A percentile compares a stretch with the other conserved stretches of the same genome.
Conservation (phyloP, 2,797 vertebrate species). For the Spinus pinus region DNA sequence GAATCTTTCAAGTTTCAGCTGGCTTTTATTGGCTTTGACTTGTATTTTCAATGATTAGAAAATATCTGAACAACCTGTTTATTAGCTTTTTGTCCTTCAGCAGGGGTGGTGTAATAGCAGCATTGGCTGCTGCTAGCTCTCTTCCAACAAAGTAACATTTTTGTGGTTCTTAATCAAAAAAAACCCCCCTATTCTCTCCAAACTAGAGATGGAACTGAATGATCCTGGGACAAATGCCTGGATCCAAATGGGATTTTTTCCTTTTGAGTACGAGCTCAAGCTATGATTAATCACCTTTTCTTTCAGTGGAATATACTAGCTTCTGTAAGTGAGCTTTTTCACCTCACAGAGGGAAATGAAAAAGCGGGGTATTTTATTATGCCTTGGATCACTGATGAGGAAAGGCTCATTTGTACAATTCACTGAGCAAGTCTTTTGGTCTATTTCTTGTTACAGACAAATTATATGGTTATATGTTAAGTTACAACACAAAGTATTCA, state of each 20-base stretch:
- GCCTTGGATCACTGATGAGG: constrained; percentile 37
- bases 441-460: constrained; percentile 5
- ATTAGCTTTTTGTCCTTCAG: not conserved
- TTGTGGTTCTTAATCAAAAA: not conserved
- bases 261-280: not conserved
- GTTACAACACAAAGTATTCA: not conserved
- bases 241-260: not conserved
- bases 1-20: not conserved
- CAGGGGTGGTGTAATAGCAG: not conserved
- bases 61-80: not conserved
- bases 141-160: not conserved
- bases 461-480: constrained; percentile 19
- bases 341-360: constrained; percentile 6
- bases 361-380: not conserved
- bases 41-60: constrained; percentile 6
- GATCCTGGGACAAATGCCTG: not conserved
- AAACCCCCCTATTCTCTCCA: not conserved
- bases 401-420: constrained; percentile 48
- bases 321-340: not conserved
- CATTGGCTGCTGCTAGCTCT: not conserved
- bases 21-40: constrained; percentile 2
- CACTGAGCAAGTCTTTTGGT: constrained; percentile 44
- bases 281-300: constrained; percentile 17
- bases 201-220: not conserved
- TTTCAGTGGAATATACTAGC: not conserved